phyloP scores from a whole-genome alignment of 2,113 vertebrate species.

The Probosciger aterrimus region DNA sequence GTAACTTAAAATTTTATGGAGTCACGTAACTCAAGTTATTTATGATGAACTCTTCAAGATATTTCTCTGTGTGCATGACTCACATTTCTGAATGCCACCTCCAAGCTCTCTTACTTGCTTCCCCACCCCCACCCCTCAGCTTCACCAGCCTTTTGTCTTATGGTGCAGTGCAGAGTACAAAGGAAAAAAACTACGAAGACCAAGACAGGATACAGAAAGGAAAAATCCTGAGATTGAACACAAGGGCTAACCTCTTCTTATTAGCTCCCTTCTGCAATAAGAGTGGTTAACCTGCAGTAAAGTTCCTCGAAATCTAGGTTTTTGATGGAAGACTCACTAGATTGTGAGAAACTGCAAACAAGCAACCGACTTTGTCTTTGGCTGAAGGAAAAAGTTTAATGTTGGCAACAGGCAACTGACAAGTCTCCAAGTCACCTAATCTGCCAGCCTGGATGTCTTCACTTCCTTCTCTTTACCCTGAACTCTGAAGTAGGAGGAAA shows the following conservation, averaged over 20 bases:
- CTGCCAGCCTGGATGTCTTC: not conserved
- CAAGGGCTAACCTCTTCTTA: not conserved
- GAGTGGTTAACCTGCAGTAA: not conserved
- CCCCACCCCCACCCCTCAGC: not conserved
- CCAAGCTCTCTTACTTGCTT: not conserved
- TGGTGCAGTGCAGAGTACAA: not conserved
- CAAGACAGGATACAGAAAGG: not conserved
- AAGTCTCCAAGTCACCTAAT: not conserved
- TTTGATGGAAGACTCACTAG: not conserved
- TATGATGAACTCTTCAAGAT: not conserved
- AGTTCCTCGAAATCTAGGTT: not conserved
- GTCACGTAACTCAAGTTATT: not conserved
- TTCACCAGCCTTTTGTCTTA: not conserved
- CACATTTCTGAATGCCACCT: not conserved
- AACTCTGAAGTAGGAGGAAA: not conserved
- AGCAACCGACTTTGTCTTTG: not conserved
- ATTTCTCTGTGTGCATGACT: not conserved
- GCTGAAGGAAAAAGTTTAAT: not conserved
- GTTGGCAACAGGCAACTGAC: not conserved
- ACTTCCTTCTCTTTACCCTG: not conserved
- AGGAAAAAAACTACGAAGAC: not conserved
- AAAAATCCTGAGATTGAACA: not conserved
- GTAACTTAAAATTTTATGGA: slow-evolving; percentile 29
- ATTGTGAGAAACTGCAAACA: not conserved
- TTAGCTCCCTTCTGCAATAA: not conserved